phyloP scores from a whole-genome alignment of 1,140 invertebrate genomes.

The Drosophila ercepeae region DNA sequence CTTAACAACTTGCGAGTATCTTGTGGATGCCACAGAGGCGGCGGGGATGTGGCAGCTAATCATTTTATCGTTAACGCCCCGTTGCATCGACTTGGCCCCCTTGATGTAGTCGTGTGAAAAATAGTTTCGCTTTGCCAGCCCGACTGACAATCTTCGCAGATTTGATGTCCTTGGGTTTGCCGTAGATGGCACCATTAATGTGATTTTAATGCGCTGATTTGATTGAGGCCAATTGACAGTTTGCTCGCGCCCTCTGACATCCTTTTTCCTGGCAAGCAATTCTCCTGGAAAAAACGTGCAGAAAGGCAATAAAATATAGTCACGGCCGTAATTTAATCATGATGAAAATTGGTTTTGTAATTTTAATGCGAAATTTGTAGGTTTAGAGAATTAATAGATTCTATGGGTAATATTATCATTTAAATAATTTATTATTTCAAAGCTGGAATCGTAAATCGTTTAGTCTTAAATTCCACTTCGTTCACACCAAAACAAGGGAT shows the following conservation, averaged over 20 bases:
- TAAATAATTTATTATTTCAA: too few relatives aligned
- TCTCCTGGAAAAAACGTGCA: background rate
- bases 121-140: conserved; percentile 52
- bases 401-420: background rate
- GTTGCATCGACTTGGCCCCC: conserved; percentile 24
- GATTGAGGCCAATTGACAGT: conserved; percentile 73
- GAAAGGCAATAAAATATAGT: background rate
- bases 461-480: background rate
- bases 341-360: background rate
- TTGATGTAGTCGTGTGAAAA: conserved; percentile 60
- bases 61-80: conserved; percentile 67
- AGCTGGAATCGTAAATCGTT: too few relatives aligned
- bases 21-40: background rate
- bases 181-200: conserved; percentile 49
- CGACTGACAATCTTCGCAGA: conserved; percentile 46
- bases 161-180: conserved; percentile 31
- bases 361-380: background rate
- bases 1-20: conserved; percentile 25
- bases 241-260: conserved; percentile 33
- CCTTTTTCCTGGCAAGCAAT: conserved; percentile 23
- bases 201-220: conserved; percentile 71
- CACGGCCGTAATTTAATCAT: background rate
- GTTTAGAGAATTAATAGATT: too few relatives aligned
- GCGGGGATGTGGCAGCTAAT: conserved; percentile 54
- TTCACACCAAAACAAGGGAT: background rate